Percentiles rank a stretch among this genome's conserved stretches.
These are phyloP conservation scores for Mythimna albipuncta DNA, from an alignment of 2,888 invertebrate species.

Conservation along the genomic window DNA sequence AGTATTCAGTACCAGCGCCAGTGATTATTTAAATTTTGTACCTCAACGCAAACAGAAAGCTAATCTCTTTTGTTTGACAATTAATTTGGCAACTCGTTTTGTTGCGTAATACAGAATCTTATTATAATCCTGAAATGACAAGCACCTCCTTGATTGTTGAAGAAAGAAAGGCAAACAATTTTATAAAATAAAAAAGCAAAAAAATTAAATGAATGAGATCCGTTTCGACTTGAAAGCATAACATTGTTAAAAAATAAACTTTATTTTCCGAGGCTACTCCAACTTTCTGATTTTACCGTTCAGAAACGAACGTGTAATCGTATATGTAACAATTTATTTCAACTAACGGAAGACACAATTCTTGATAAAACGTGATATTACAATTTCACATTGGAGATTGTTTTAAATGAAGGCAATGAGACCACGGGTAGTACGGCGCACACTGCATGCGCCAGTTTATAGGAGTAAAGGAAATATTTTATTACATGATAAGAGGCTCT, in stretches of 20 bases:
- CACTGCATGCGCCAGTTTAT: conserved; percentile 79
- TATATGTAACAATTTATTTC: conserved; percentile 51
- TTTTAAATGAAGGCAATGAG: conserved; percentile 83
- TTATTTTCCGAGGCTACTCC: conserved; percentile 9
- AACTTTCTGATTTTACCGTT: conserved; percentile 17
- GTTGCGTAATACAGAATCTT: conserved; percentile 67
- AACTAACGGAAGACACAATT: conserved; percentile 47
- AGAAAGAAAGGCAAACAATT: conserved; percentile 55
- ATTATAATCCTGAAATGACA: conserved; percentile 66
- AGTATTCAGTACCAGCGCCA: conserved; percentile 78
- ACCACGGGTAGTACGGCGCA: conserved; percentile 67
- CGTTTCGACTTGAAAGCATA: conserved; percentile 41
- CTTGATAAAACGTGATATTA: conserved; percentile 51
- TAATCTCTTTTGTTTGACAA: conserved; percentile 82
- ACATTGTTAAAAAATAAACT: conserved; percentile 43
- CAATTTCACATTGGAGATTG: conserved; percentile 75
- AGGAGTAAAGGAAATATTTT: conserved; percentile 83
- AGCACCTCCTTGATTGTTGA: conserved; percentile 62
- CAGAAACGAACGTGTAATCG: conserved; percentile 39
- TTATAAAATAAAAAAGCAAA: conserved; percentile 49
- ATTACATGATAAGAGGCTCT: conserved; percentile 85
- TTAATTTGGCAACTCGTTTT: conserved; percentile 77
- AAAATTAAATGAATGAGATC: conserved; percentile 45
- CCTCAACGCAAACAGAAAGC: conserved; percentile 79
- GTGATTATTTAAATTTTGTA: conserved; percentile 84